Evolutionary conservation across 2,797 vertebrate genomes (phyloP), one percentile per base, ranked within the genome.

Genomic region (Acridotheres tristis): DNA sequence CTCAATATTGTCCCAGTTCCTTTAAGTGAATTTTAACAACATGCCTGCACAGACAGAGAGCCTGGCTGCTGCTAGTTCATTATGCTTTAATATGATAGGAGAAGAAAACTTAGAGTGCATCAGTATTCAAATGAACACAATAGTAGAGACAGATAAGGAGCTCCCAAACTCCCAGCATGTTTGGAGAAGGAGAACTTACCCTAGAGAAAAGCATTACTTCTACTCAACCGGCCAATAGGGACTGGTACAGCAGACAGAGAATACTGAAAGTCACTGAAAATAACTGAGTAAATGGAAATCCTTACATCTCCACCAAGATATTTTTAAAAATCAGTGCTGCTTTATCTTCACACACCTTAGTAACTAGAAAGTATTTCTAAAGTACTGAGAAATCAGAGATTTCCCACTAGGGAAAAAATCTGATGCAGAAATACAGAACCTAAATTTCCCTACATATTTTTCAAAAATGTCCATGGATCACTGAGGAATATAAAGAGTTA

Each of bases 301-400:
- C 18, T 25, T 36, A 29, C 0, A 0, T 38, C 34, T 79, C 69
- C 38, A 61, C 10, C 32, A 57, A 50, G 26, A 26, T 6, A 13
- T 30, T 30, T 45, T 50, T 13, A 91, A 51, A 42, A 59, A 45
- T 38, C 16, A 69, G 8, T 68, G 25, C 9, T 54, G 26, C 13
- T 57, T 87, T 34, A 30, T 53, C 26, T 76, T 66, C 36, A 69
- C 13, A 47, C 13, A 66, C 22, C 16, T 86, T 43, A 51, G n/a
- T 67, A 77, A 74, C 29, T 25, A 51, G 23, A 71, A 77, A 13
- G 10, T 58, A 11, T 55, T 81, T 74, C 27, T 69, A 42, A 93
- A 79, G 26, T 45, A 61, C 16, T 47, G 42, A 48, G 34, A 85
- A 91, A 82, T 7, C 26, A 78, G 53, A 73, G 34, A 57, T 67